Evolutionary conservation across 2,888 invertebrate genomes (phyloP).

Genomic region (Salticus scenicus): DNA sequence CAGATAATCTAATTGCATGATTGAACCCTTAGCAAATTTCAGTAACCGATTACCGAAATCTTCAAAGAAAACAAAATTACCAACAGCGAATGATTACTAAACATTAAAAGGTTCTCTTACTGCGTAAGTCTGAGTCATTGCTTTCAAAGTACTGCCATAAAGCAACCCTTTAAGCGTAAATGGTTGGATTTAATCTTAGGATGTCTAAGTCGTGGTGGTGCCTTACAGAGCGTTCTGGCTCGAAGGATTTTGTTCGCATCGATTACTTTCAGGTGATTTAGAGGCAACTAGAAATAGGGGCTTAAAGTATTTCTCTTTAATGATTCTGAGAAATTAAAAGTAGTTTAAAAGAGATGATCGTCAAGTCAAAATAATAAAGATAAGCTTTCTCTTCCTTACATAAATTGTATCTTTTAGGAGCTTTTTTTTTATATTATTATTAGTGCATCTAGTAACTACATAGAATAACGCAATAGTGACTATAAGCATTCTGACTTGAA

Average conservation of each 20-base stretch:
- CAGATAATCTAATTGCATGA: no score
- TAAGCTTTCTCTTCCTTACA: background rate
- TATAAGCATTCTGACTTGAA: no score
- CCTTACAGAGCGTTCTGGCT: background rate
- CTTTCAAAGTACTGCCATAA: background rate
- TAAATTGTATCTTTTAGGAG: background rate
- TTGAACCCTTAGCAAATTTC: background rate
- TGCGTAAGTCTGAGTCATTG: background rate
- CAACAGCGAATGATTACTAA: background rate
- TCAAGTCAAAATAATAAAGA: background rate
- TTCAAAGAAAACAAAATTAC: conserved; percentile 1
- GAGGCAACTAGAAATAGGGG: conserved; percentile 22
- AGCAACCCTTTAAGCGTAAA: background rate
- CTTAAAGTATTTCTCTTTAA: conserved; percentile 34
- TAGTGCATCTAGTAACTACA: no score
- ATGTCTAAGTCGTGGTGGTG: background rate
- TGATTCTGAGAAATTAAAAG: conserved; percentile 47
- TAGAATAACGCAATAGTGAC: no score
- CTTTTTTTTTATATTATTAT: no score
- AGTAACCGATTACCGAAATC: background rate
- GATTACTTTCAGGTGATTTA: conserved; percentile 49
- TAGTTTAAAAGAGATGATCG: conserved; percentile 45
- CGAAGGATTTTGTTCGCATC: conserved; percentile 39
- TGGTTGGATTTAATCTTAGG: background rate
- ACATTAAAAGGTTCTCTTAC: background rate